Evolutionary conservation across 2,797 vertebrate species (phyloP).

Genomic region (Allobates femoralis): DNA sequence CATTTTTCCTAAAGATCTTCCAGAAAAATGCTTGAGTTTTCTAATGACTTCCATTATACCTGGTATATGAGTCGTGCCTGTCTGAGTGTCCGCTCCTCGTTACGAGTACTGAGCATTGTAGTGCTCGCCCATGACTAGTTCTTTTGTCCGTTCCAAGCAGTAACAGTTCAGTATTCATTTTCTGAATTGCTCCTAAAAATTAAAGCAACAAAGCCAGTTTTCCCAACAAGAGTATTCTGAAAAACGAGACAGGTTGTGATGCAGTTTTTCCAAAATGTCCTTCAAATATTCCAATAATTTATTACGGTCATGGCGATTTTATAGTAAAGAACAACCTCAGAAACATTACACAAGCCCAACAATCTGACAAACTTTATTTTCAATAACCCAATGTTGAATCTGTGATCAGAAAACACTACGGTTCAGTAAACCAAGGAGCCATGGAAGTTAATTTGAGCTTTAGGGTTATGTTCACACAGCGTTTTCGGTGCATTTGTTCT

Average conservation of each 20-base stretch:
- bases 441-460: not conserved
- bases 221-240: not conserved
- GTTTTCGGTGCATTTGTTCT: not conserved
- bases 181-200: not conserved
- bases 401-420: slow-evolving; percentile 63
- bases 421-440: not conserved
- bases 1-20: too few relatives aligned
- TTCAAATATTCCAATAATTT: not conserved
- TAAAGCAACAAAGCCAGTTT: not conserved
- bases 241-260: not conserved
- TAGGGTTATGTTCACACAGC: not conserved
- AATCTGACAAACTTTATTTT: slow-evolving; percentile 71
- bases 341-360: slow-evolving; percentile 67
- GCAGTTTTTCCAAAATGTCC: not conserved
- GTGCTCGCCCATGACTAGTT: too few relatives aligned
- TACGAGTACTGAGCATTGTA: too few relatives aligned
- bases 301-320: not conserved
- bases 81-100: too few relatives aligned
- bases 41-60: too few relatives aligned
- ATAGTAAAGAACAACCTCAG: slow-evolving; percentile 29
- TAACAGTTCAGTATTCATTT: not conserved
- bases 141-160: too few relatives aligned
- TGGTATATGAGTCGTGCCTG: too few relatives aligned
- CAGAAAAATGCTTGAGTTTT: too few relatives aligned
- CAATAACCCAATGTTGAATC: slow-evolving; percentile 62